phyloP scores from a whole-genome alignment of 2,113 vertebrate species.

The Oryzias curvinotus region DNA sequence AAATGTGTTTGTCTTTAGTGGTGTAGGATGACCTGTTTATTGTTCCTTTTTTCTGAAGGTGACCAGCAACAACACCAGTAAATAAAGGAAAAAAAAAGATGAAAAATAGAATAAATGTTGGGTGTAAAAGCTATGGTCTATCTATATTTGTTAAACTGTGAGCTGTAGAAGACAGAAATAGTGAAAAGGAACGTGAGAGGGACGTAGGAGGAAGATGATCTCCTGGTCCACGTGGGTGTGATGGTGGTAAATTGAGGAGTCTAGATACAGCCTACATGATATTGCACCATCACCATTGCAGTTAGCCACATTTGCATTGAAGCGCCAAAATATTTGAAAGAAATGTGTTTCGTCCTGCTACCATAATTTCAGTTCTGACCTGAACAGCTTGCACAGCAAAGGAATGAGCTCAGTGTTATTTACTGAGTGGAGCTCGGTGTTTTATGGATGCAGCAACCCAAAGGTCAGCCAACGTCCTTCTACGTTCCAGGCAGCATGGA shows the following conservation, averaged over 20 bases:
- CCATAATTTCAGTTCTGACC: neutral
- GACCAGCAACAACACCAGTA: neutral
- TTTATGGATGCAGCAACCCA: no score
- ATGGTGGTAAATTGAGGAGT: neutral
- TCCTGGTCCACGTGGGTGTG: constrained; percentile 6
- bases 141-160: neutral
- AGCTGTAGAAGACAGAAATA: neutral
- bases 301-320: neutral
- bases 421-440: no score
- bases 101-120: neutral
- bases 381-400: neutral
- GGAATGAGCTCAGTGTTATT: neutral
- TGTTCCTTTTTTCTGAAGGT: neutral
- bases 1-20: neutral
- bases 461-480: no score
- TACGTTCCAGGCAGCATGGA: no score
- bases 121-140: neutral
- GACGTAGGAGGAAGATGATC: neutral
- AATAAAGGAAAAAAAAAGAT: neutral
- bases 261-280: neutral
- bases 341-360: neutral
- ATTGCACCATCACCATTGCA: neutral
- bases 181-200: neutral
- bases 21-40: neutral
- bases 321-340: neutral